Base-by-base conservation (phyloP, 2,113 vertebrate species). In the Dasyprocta punctata region DNA sequence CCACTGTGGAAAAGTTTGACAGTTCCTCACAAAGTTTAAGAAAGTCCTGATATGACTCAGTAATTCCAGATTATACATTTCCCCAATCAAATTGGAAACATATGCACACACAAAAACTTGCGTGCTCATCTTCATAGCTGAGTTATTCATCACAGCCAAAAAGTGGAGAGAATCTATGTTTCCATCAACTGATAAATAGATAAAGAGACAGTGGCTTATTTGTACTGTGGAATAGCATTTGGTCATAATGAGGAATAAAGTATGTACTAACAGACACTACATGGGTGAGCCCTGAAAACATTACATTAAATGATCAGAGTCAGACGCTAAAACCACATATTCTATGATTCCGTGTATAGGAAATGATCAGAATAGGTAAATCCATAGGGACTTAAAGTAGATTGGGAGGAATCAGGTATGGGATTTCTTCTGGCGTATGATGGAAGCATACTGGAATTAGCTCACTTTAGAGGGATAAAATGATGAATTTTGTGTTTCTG, bases 11-110 rank as follows among this genome's bases (percentile, higher is more conserved):
- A 92, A 95, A 17, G 1, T 24, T 77, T 16, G 20, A 6, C 49
- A 89, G 49, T 95, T 94, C 85, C 92, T 96, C 82, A 92, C 90
- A 94, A 75, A 36, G 8, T 80, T 73, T 75, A 82, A 54, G 4
- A 17, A 26, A 63, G 3, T 86, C 78, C 20, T 6, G n/a, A 47
- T 16, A 41, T 96, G 61, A 90, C 47, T 73, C 82, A 84, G 26
- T 14, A 49, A 13, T 61, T 75, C 69, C 38, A 89, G 28, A n/a
- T 20, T 2, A n/a, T 30, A 13, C 26, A 3, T 19, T 58, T 7
- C n/a, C 7, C 20, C n/a, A 58, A 78, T n/a, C n/a, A n/a, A n/a
- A 80, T 1, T 10, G 4, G 44, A 94, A 88, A 92, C 19, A 38
- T 5, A n/a, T 19, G 38, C 14, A 47, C 89, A 56, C 38, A 36